A percentile compares a stretch with the other conserved stretches of the same genome.
Evolutionary conservation across 2,888 invertebrate genomes (phyloP).

Genomic region (Pardosa pseudoannulata): DNA sequence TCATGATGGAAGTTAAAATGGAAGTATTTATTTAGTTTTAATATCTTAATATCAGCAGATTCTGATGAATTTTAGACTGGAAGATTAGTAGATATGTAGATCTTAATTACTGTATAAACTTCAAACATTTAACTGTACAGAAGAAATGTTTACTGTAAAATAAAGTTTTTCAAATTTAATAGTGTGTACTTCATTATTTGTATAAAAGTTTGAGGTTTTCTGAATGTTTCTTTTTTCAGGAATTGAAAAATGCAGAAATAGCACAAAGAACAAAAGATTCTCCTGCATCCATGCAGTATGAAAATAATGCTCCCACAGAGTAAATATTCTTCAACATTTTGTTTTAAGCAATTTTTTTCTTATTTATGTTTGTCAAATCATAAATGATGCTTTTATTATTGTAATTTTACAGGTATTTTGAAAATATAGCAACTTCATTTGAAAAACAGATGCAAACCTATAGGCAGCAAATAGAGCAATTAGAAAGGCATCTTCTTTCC

Average conservation of each 20-base stretch:
- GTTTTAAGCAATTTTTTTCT: neutral
- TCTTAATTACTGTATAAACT: no score
- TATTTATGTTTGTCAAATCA: neutral
- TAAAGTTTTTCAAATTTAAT: no score
- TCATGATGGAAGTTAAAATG: no score
- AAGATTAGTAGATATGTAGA: no score
- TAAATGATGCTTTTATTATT: neutral
- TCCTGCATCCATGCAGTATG: slow-evolving; percentile 86
- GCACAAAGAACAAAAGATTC: slow-evolving; percentile 87
- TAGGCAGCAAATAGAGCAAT: slow-evolving; percentile 84
- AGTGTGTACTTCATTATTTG: no score
- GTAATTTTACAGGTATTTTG: slow-evolving; percentile 80
- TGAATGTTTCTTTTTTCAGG: slow-evolving; percentile 76
- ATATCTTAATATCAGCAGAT: no score
- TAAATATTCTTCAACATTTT: slow-evolving; percentile 76
- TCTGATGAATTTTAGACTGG: no score
- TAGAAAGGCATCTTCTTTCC: slow-evolving; percentile 85
- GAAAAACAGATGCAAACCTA: slow-evolving; percentile 84
- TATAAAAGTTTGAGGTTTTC: no score
- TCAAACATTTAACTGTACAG: no score
- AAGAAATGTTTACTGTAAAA: no score
- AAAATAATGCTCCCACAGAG: slow-evolving; percentile 84
- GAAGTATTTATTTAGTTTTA: no score
- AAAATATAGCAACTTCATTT: slow-evolving; percentile 83
- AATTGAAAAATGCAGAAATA: slow-evolving; percentile 85